Conservation (phyloP, 2,888 invertebrate species). For the Leucophenga montana region DNA sequence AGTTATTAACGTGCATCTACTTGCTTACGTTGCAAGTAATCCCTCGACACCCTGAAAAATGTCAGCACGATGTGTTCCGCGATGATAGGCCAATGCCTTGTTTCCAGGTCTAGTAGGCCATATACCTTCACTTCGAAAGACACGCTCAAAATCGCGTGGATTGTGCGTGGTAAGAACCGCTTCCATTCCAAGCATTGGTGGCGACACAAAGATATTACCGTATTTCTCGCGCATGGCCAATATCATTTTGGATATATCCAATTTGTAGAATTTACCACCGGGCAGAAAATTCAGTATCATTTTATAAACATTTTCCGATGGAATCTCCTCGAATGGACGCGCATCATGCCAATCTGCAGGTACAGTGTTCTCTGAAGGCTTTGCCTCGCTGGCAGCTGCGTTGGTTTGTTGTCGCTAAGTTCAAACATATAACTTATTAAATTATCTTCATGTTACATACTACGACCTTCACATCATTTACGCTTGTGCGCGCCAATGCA, state of each 20-base stretch:
- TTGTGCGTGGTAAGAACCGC: constrained; percentile 72
- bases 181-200: constrained; percentile 62
- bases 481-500: neutral
- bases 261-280: constrained; percentile 59
- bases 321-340: constrained; percentile 57
- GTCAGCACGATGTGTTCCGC: constrained; percentile 55
- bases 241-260: constrained; percentile 46
- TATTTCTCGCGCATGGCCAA: constrained; percentile 50
- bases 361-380: no score
- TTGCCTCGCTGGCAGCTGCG: neutral
- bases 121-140: constrained; percentile 73
- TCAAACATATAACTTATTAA: no score
- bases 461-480: no score
- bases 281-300: constrained; percentile 53
- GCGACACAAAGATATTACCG: constrained; percentile 72
- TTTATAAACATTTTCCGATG: constrained; percentile 40
- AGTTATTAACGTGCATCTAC: neutral
- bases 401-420: neutral
- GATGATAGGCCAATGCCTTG: constrained; percentile 71
- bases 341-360: constrained; percentile 59
- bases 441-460: no score
- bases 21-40: constrained; percentile 51
- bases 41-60: constrained; percentile 56
- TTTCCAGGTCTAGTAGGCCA: constrained; percentile 73
- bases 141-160: constrained; percentile 74